Evolutionary conservation across 2,888 invertebrate genomes (phyloP).

Genomic region (Cheilosia vernalis): DNA sequence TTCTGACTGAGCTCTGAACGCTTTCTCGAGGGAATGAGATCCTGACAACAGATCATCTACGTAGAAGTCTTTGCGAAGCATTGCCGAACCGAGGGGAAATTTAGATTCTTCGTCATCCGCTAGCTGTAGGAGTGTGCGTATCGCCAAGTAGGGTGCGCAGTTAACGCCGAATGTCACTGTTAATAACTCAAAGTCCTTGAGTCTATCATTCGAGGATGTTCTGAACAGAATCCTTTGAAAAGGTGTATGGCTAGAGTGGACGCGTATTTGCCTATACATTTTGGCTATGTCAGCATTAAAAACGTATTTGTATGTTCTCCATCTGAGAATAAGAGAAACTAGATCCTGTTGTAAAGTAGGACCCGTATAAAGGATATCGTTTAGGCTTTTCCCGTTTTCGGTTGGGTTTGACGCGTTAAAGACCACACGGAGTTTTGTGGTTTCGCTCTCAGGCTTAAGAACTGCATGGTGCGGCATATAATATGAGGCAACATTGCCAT

Average conservation of each 20-base stretch:
- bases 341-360: slow-evolving; percentile 72
- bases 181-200: slow-evolving; percentile 39
- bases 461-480: no score
- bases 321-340: no score
- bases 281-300: slow-evolving; percentile 76
- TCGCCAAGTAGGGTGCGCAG: slow-evolving; percentile 53
- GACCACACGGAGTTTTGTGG: no score
- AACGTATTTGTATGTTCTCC: slow-evolving; percentile 44
- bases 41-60: no score
- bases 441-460: no score
- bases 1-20: no score
- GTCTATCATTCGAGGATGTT: neutral
- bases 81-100: slow-evolving; percentile 34
- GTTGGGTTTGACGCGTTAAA: no score
- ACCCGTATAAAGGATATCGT: no score
- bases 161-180: slow-evolving; percentile 57
- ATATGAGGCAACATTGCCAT: no score
- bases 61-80: no score
- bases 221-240: slow-evolving; percentile 75
- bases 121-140: slow-evolving; percentile 43
- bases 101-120: slow-evolving; percentile 31
- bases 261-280: slow-evolving; percentile 75
- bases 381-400: no score
- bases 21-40: no score
- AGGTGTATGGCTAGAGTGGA: slow-evolving; percentile 51